These are phyloP conservation scores for Sinocyclocheilus rhinocerous DNA, from an alignment of 2,113 vertebrate genomes.

Conservation along the genomic window DNA sequence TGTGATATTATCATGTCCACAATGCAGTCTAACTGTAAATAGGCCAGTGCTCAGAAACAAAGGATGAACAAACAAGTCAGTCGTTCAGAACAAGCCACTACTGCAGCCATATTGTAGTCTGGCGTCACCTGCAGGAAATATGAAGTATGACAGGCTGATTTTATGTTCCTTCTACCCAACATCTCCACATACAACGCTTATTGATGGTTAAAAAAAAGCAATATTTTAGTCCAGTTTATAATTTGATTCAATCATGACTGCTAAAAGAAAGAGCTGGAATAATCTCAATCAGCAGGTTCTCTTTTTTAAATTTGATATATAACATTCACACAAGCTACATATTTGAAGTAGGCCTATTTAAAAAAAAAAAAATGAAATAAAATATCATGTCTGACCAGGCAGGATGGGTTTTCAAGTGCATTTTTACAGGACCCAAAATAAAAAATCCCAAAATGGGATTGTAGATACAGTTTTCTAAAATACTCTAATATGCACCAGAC, in stretches of 20 bases:
- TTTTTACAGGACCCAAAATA: neutral
- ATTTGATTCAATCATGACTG: neutral
- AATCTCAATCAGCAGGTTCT: neutral
- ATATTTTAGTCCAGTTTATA: neutral
- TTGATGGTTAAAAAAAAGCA: neutral
- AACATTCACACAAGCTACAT: neutral
- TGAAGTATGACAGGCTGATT: conserved; percentile 2
- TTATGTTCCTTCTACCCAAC: neutral
- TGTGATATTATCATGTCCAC: neutral
- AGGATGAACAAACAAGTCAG: conserved; percentile 1
- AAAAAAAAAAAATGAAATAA: neutral
- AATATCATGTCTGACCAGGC: neutral
- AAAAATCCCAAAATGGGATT: neutral
- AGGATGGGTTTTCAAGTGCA: neutral
- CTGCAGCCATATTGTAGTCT: conserved; percentile 29
- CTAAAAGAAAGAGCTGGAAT: neutral
- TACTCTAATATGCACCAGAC: neutral
- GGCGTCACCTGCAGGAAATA: conserved; percentile 51
- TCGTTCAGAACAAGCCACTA: neutral
- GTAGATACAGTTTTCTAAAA: neutral
- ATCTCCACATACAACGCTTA: neutral
- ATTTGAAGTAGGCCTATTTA: neutral
- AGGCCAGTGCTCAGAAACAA: conserved; percentile 30
- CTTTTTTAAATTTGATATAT: neutral
- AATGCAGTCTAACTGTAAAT: conserved; percentile 5